Conservation (phyloP, 2,888 invertebrate species). For the Tenthredo notha region DNA sequence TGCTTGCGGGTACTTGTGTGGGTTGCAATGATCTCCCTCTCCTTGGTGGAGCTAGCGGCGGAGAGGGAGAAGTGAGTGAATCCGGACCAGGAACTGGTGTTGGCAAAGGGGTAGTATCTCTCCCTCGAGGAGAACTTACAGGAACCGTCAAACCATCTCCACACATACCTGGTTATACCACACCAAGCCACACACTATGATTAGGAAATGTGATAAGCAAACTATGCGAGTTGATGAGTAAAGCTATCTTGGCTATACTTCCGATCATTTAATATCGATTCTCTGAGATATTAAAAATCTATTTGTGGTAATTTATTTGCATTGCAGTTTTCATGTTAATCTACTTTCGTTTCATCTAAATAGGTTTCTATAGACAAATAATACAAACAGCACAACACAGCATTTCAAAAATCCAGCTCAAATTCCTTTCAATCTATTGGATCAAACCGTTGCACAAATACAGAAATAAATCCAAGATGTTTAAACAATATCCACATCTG, state of each 20-base stretch:
- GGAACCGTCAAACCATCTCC: slow-evolving; percentile 76
- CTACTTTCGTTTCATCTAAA: neutral
- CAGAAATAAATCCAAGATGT: neutral
- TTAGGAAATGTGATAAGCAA: slow-evolving; percentile 37
- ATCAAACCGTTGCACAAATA: neutral
- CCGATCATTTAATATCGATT: neutral
- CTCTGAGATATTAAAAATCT: neutral
- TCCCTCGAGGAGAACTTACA: slow-evolving; percentile 74
- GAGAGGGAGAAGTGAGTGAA: slow-evolving; percentile 74
- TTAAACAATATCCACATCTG: slow-evolving; percentile 17
- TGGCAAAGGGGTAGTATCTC: slow-evolving; percentile 71
- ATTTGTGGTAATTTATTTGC: neutral
- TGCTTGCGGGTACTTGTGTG: slow-evolving; percentile 83
- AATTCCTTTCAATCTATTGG: neutral
- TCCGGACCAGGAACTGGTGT: slow-evolving; percentile 75
- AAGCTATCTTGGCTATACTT: neutral
- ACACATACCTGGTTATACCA: slow-evolving; percentile 73
- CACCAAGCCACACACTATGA: slow-evolving; percentile 64
- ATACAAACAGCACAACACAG: neutral
- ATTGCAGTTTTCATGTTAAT: neutral
- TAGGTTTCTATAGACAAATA: neutral
- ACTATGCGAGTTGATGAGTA: slow-evolving; percentile 29
- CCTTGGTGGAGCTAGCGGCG: slow-evolving; percentile 71
- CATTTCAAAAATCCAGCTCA: neutral
- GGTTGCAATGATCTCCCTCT: slow-evolving; percentile 74